A percentile compares a stretch with the other conserved stretches of the same genome.
phyloP scores from a whole-genome alignment of 2,888 invertebrate genomes.

The Antheraea yamamai region DNA sequence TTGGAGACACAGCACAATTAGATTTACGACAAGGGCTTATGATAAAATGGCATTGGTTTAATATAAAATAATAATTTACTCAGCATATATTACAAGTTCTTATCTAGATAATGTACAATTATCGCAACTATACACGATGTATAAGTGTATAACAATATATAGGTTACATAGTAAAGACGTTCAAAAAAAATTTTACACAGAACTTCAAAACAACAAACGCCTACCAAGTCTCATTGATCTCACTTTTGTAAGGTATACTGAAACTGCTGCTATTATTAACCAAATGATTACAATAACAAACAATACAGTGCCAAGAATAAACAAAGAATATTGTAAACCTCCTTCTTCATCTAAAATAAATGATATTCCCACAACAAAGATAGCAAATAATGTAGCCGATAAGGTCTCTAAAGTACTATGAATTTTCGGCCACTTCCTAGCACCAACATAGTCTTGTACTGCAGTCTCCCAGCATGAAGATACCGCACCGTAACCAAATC shows the following conservation, averaged over 20 bases:
- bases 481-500: conserved; percentile 76
- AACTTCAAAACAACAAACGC: conserved; percentile 37
- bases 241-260: conserved; percentile 58
- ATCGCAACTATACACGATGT: conserved; percentile 30
- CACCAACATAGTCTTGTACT: conserved; percentile 73
- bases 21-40: conserved; percentile 19
- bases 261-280: conserved; percentile 54
- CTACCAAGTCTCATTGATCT: conserved; percentile 51
- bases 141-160: conserved; percentile 6
- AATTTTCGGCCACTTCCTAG: conserved; percentile 73
- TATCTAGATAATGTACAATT: conserved; percentile 24
- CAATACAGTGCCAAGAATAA: conserved; percentile 56
- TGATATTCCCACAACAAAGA: conserved; percentile 57
- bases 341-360: conserved; percentile 51
- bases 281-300: conserved; percentile 59
- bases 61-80: conserved; percentile 35
- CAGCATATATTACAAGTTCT: conserved; percentile 27
- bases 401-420: conserved; percentile 74
- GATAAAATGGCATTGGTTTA: conserved; percentile 20
- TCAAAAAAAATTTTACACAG: conserved; percentile 11
- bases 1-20: not conserved
- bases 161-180: not conserved
- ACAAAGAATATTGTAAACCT: conserved; percentile 60
- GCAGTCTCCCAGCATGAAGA: conserved; percentile 73
- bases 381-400: conserved; percentile 58